Percentiles rank a stretch among this genome's conserved stretches.
phyloP scores from a whole-genome alignment of 2,888 invertebrate genomes.

The Branchipolynoe longqiensis region DNA sequence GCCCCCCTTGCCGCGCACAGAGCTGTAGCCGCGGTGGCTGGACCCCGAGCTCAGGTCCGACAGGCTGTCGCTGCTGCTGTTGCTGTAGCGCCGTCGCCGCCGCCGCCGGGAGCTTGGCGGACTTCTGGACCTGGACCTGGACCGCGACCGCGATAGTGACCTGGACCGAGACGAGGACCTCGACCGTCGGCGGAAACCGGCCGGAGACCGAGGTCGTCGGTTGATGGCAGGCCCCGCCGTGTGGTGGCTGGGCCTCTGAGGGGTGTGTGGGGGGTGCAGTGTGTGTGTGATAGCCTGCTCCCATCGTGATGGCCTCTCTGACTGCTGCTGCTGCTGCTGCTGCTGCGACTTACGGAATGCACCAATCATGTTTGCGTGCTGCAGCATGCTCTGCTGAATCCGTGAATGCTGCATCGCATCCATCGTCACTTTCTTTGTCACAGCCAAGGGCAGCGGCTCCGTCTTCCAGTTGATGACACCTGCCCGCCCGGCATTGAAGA shows the following conservation, averaged over 20 bases:
- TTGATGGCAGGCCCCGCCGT: conserved; percentile 10
- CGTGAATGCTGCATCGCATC: background rate
- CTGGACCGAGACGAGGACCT: conserved; percentile 40
- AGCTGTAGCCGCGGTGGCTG: conserved; percentile 17
- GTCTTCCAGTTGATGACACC: conserved; percentile 96
- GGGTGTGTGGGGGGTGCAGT: background rate
- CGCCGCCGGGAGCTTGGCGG: background rate
- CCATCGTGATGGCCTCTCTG: conserved; percentile 23
- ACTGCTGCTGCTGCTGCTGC: too few species aligned
- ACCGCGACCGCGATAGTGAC: conserved; percentile 33
- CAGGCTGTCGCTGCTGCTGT: conserved; percentile 35
- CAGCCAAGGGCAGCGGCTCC: conserved; percentile 92
- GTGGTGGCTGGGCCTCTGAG: background rate
- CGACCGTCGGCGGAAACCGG: conserved; percentile 31
- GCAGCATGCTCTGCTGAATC: conserved; percentile 43
- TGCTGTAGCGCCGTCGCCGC: conserved; percentile 27
- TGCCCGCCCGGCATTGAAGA: conserved; percentile 92
- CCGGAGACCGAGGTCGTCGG: conserved; percentile 18
- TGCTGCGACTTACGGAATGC: conserved; percentile 9
- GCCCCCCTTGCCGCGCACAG: background rate
- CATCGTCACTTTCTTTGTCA: background rate
- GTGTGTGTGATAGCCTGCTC: background rate
- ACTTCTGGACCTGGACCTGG: conserved; percentile 54
- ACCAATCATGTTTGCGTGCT: conserved; percentile 29
- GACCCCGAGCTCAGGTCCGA: conserved; percentile 27